Evolutionary conservation across 2,888 invertebrate species (phyloP).

Genomic region (Eucriotettix oculatus): DNA sequence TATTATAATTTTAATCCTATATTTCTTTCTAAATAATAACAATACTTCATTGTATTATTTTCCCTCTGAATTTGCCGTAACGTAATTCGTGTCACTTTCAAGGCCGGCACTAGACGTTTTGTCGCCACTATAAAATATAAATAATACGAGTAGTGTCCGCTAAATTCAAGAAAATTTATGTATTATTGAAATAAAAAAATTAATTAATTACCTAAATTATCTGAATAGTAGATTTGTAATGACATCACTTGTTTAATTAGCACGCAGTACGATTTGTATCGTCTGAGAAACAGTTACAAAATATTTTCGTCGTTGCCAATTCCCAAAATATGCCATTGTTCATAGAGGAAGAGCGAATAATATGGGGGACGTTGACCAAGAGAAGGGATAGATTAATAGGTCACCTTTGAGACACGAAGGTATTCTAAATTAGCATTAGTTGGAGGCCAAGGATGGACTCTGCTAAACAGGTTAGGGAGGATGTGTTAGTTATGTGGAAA

Average conservation of each 20-base stretch:
- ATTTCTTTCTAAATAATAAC: not conserved
- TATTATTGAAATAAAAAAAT: not conserved
- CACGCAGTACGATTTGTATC: not conserved
- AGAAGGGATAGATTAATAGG: too few species aligned
- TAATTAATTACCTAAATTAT: not conserved
- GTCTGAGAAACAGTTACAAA: conserved; percentile 3
- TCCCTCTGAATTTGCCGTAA: not conserved
- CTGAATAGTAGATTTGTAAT: not conserved
- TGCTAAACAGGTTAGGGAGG: too few species aligned
- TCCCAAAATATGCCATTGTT: not conserved
- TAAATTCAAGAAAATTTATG: not conserved
- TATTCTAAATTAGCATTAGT: too few species aligned
- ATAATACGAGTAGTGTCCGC: too few species aligned
- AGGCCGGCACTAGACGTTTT: not conserved
- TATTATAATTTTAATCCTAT: not conserved
- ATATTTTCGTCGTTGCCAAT: conserved; percentile 3
- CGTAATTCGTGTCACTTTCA: not conserved
- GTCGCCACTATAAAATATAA: not conserved
- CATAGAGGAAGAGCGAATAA: too few species aligned
- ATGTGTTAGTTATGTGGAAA: too few species aligned
- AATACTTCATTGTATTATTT: not conserved
- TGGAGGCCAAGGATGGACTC: too few species aligned
- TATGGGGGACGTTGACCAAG: too few species aligned
- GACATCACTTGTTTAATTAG: not conserved
- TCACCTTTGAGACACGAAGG: too few species aligned